Evolutionary conservation across 23 tunicate species (phyloP).

Genomic region (Oikopleura albicans): DNA sequence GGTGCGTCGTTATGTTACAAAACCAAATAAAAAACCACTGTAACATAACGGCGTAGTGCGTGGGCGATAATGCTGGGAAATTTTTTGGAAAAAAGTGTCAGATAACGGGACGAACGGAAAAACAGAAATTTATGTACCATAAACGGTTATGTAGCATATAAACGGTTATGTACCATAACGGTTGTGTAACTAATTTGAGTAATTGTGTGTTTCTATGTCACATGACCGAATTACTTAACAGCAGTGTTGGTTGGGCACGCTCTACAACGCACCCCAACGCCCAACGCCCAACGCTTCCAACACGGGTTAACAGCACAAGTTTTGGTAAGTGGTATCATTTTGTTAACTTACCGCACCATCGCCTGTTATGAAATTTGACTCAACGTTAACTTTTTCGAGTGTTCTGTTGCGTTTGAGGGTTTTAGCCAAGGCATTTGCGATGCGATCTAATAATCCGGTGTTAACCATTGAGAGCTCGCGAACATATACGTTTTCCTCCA

Average conservation of each 20-base stretch:
- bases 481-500: slow-evolving; percentile 71
- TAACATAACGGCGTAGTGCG: no score
- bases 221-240: background rate
- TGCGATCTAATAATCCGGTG: slow-evolving; percentile 53
- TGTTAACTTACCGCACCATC: no score
- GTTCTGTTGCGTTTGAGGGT: slow-evolving; percentile 50
- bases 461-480: slow-evolving; percentile 36
- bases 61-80: no score
- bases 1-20: no score
- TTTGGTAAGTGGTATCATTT: no score
- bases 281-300: background rate
- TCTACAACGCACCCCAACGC: background rate
- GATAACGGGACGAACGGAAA: no score
- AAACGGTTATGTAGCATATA: no score
- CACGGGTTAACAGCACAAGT: background rate
- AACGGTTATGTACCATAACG: no score
- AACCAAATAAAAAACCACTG: no score
- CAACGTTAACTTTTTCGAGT: slow-evolving; percentile 54
- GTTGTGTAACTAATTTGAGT: no score
- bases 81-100: no score
- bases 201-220: background rate
- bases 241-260: background rate
- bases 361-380: slow-evolving; percentile 92
- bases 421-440: slow-evolving; percentile 52
- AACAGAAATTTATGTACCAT: no score